Evolutionary conservation across 2,888 invertebrate species (phyloP).

Genomic region (Torymus aiolomorphi): DNA sequence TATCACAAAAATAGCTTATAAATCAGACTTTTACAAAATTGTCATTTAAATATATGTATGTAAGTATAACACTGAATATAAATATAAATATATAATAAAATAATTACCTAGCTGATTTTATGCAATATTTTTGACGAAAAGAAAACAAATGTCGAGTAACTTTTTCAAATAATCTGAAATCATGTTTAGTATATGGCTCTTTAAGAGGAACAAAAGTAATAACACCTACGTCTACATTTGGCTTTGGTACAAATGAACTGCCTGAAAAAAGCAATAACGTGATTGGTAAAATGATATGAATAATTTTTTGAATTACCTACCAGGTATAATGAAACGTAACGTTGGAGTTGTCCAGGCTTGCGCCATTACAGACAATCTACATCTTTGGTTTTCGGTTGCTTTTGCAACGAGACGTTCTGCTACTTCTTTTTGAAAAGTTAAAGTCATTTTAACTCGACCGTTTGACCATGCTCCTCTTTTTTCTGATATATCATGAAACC

Average conservation of each 20-base stretch:
- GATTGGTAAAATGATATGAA: slow-evolving; percentile 10
- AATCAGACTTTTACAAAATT: too few relatives aligned
- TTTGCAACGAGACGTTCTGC: slow-evolving; percentile 93
- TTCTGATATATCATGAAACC: slow-evolving; percentile 88
- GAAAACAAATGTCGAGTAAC: slow-evolving; percentile 91
- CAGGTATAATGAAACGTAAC: slow-evolving; percentile 91
- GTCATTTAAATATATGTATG: too few relatives aligned
- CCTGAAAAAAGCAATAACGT: slow-evolving; percentile 71
- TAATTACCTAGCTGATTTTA: slow-evolving; percentile 81
- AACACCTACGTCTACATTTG: slow-evolving; percentile 97
- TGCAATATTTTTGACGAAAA: slow-evolving; percentile 90
- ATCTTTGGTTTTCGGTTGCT: slow-evolving; percentile 83
- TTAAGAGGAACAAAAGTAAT: slow-evolving; percentile 90
- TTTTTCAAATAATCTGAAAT: slow-evolving; percentile 92
- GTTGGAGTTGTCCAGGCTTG: slow-evolving; percentile 92
- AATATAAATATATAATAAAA: slow-evolving; percentile 57
- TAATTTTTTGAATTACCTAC: slow-evolving; percentile 74
- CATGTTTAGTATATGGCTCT: slow-evolving; percentile 84
- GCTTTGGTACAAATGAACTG: slow-evolving; percentile 92
- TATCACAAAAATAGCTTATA: too few relatives aligned
- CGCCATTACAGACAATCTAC: slow-evolving; percentile 94
- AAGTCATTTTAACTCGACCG: slow-evolving; percentile 90
- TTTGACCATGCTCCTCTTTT: slow-evolving; percentile 86
- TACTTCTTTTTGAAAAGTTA: slow-evolving; percentile 99
- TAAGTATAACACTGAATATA: too few relatives aligned